These are phyloP conservation scores for Halcyon leucocephala DNA, from an alignment of 2,797 vertebrate species.

Conservation along the genomic window DNA sequence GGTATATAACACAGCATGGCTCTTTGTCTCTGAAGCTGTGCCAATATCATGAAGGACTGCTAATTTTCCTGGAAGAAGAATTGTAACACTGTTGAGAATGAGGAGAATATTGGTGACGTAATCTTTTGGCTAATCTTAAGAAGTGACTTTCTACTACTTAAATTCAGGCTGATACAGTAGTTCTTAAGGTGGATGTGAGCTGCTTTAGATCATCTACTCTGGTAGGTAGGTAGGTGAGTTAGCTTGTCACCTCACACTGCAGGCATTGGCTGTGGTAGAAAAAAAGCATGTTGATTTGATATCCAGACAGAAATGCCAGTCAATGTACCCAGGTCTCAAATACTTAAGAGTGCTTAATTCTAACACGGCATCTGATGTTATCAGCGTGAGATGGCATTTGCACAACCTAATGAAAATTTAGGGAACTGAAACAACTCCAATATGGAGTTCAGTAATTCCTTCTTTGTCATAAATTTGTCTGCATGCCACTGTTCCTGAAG, in stretches of 20 bases:
- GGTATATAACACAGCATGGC: background rate
- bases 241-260: background rate
- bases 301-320: background rate
- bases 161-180: background rate
- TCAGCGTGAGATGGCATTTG: background rate
- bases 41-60: background rate
- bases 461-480: background rate
- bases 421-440: background rate
- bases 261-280: background rate
- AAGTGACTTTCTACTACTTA: background rate
- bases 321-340: background rate
- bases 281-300: background rate
- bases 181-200: background rate
- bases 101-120: background rate
- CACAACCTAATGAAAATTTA: background rate
- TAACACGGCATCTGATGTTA: background rate
- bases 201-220: background rate
- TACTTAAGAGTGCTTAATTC: background rate
- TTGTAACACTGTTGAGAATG: background rate
- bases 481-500: rapidly evolving
- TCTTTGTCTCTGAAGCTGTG: background rate
- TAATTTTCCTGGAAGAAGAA: background rate
- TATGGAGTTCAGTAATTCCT: background rate
- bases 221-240: background rate
- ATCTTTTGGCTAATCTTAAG: background rate